Evolutionary conservation across 1,140 invertebrate genomes (phyloP), one percentile per base, ranked within the genome.

Genomic region (Spodoptera frugiperda): DNA sequence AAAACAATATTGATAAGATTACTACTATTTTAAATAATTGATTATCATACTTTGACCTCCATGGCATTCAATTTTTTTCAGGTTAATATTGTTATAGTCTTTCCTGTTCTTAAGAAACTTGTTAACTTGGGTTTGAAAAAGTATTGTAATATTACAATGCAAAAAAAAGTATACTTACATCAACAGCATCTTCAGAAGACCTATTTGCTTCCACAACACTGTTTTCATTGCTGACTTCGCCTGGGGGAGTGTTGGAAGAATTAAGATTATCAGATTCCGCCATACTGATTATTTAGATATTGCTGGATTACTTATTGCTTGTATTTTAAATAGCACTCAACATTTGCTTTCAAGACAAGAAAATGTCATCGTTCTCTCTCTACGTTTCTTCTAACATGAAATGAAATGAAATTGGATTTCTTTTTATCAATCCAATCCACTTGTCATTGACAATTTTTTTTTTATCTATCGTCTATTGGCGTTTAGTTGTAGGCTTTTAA

Each of bases 1-100:
- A 85, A 57, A 87, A 89, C 81, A 74, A 49, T 30, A 51, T 14
- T 25, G 63, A 53, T 11, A 33, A 33, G 17, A 39, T 46, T 63
- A 21, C 11, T 63, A 21, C 3, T 61, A 10, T 39, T 61, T 14
- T 30, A n/a, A 10, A 15, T 33, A n/a, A 44, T 39, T 57, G 54
- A 6, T 30, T 39, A 6, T 39, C 4, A 51, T 25, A 25, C 0
- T 25, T 61, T 61, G 57, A 39, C 57, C 57, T 49, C 17, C n/a
- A 63, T 44, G 33, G 11, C 51, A 17, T 8, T 8, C 6, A 6
- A 53, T 44, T 63, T n/a, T 67, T 49, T 46, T 39, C 21, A 67
- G 46, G 19, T 67, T 49, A 48, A 17, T 1, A 53, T 53, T 53
- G 5, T 53, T 14, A 10, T 53, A 8, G 5, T 39, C 33, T 39